These are phyloP conservation scores for Ceratoteleas bidentatus DNA, from an alignment of 1,140 invertebrate species.

Conservation along the genomic window DNA sequence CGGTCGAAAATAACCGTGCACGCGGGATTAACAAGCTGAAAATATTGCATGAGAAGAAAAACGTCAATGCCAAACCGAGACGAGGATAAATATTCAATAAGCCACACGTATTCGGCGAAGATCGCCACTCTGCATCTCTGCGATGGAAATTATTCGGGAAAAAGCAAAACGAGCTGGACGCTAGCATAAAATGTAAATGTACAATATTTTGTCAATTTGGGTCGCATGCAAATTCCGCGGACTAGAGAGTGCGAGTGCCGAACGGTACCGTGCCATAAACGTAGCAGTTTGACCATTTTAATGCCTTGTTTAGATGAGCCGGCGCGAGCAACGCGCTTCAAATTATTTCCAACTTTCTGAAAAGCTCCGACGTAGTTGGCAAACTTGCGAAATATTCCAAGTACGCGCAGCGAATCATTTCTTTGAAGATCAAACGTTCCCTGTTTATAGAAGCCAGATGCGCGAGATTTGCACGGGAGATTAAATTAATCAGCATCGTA, in stretches of 20 bases:
- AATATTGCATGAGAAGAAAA: neutral
- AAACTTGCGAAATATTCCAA: conserved; percentile 7
- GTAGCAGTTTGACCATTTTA: conserved; percentile 42
- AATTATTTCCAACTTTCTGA: conserved; percentile 17
- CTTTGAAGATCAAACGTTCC: neutral
- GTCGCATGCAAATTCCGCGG: conserved; percentile 50
- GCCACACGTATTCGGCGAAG: conserved; percentile 12
- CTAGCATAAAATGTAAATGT: conserved; percentile 48
- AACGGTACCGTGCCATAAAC: conserved; percentile 57
- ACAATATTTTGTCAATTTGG: conserved; percentile 59
- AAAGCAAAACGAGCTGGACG: conserved; percentile 19
- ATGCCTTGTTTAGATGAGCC: conserved; percentile 33
- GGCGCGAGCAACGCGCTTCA: conserved; percentile 1
- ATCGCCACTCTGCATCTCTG: conserved; percentile 15
- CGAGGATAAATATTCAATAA: conserved; percentile 39
- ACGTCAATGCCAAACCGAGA: neutral
- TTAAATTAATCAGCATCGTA: no score
- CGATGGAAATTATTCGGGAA: conserved; percentile 25
- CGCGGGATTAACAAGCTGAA: neutral
- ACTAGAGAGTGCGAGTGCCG: conserved; percentile 33
- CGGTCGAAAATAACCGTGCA: no score
- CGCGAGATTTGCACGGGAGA: neutral
- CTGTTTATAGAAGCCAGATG: neutral
- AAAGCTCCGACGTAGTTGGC: conserved; percentile 4
- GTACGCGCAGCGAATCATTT: neutral